Evolutionary conservation across 2,888 invertebrate species (phyloP).

Genomic region (Formica aserva): DNA sequence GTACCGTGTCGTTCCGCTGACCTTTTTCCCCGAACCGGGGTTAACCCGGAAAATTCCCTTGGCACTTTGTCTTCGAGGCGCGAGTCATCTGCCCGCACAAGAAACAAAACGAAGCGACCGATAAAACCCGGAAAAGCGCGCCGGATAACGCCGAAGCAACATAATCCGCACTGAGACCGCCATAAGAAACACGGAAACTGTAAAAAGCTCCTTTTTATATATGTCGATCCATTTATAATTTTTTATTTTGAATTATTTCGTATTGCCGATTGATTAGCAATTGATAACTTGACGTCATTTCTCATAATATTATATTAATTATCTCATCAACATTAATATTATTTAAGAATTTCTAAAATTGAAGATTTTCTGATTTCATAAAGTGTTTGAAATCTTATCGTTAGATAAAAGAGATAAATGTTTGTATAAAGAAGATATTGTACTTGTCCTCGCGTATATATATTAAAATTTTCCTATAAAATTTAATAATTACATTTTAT

Average conservation of each 20-base stretch:
- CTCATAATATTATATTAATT: background rate
- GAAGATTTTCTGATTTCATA: background rate
- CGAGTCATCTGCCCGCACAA: conserved; percentile 42
- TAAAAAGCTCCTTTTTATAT: conserved; percentile 2
- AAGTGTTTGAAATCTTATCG: background rate
- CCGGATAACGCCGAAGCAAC: conserved; percentile 30
- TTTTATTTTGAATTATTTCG: background rate
- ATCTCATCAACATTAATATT: background rate
- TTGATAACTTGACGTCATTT: background rate
- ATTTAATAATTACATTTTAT: background rate
- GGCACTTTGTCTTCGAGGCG: conserved; percentile 61
- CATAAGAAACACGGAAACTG: conserved; percentile 33
- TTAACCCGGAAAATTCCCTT: conserved; percentile 65
- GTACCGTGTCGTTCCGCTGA: conserved; percentile 41
- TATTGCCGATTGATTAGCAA: background rate
- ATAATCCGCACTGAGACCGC: conserved; percentile 32
- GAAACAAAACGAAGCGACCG: conserved; percentile 43
- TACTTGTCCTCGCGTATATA: background rate
- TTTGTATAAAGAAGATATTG: background rate
- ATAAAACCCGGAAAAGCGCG: conserved; percentile 40
- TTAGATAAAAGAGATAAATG: background rate
- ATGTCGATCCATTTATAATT: background rate
- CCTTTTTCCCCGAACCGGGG: conserved; percentile 59
- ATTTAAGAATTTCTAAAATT: background rate
- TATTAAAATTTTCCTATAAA: conserved; percentile 2